These are phyloP conservation scores for Tursiops truncatus DNA, from an alignment of 2,113 vertebrate genomes.

Conservation along the genomic window DNA sequence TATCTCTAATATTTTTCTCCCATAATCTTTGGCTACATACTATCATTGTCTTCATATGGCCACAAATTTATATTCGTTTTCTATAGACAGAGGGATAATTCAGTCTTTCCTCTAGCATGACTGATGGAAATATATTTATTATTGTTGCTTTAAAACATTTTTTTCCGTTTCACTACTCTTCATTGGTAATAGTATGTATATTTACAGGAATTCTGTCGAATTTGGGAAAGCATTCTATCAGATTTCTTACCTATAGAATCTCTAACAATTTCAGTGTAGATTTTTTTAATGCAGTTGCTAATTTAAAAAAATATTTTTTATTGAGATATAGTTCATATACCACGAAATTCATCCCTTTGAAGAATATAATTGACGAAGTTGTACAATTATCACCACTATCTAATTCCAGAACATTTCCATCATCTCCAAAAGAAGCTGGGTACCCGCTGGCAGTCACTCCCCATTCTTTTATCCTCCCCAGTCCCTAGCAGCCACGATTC, in stretches of 20 bases:
- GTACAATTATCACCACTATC: neutral
- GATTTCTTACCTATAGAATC: neutral
- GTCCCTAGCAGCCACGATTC: neutral
- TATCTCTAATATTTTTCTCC: neutral
- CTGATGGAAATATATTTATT: conserved; percentile 15
- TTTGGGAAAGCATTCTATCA: conserved; percentile 20
- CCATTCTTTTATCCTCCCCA: neutral
- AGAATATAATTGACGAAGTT: neutral
- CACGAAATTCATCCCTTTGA: neutral
- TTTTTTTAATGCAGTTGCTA: neutral
- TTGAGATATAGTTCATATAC: neutral
- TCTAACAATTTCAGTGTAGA: neutral
- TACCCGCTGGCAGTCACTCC: neutral
- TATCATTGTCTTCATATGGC: neutral
- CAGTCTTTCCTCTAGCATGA: neutral
- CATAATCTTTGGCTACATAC: neutral
- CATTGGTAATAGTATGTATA: neutral
- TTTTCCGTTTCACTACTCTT: conserved; percentile 28
- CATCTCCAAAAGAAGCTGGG: neutral
- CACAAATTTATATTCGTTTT: neutral
- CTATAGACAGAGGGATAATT: neutral
- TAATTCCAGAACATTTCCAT: neutral
- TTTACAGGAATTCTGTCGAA: conserved; percentile 28
- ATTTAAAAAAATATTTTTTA: conserved; percentile 47
- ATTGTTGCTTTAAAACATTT: conserved; percentile 25